Evolutionary conservation across 2,113 vertebrate genomes (phyloP), one percentile per base, ranked within the genome.

Genomic region (Solenodon paradoxus): DNA sequence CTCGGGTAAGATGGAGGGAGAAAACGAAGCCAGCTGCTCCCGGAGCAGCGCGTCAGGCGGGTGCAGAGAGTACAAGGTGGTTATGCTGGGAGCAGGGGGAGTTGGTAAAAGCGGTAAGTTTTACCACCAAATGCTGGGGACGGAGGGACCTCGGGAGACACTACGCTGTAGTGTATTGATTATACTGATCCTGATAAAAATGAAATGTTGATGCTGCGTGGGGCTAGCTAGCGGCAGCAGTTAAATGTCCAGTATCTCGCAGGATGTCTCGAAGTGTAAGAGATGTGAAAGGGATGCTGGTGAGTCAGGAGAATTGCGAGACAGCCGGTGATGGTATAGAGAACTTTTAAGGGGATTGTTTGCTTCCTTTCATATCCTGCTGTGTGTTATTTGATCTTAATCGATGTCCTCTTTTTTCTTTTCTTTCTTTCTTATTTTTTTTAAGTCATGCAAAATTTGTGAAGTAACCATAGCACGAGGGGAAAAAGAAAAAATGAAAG

Each of bases 101-200:
- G 98, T 98, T 97, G 98, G 98, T 91, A 98, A 98, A 96, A 98
- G 98, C 78, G 98, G 98, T 98, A 98, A 98, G 98, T 98, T 98
- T 96, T 77, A 87, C 26, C 68, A 71, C n/a, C 47, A 77, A 35
- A 79, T 93, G 88, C 94, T 20, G 90, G 92, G 79, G 55, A 69
- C 75, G n/a, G 81, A 92, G 94, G 68, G 80, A 84, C 15, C 71
- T 53, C 53, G 81, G 9, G 38, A 55, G 74, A 95, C 45, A 75
- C 1, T 90, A 51, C 32, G 78, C 61, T 86, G 49, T 7, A 45
- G 47, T 59, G 49, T 63, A 13, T 17, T 32, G 78, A 11, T 12
- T 35, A 28, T 22, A 59, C 45, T 40, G 12, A 63, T 53, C 30
- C 38, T 61, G 15, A 61, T 53, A 59, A 32, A 11, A 51, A 35